A percentile compares a stretch with the other conserved stretches of the same genome.
phyloP scores from a whole-genome alignment of 2,888 invertebrate species.

The Brenthis hecate region DNA sequence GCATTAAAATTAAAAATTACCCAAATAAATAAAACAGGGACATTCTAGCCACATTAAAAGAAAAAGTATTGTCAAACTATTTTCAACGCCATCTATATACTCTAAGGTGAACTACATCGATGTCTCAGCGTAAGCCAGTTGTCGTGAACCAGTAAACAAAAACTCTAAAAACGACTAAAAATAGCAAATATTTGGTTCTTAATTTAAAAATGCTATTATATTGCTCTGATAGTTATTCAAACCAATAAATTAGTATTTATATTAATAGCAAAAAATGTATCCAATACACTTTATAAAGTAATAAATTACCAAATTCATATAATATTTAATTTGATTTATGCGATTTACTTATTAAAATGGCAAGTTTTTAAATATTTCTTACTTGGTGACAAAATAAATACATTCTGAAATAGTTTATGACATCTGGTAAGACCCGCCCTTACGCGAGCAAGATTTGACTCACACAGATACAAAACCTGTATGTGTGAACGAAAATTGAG shows the following conservation, averaged over 20 bases:
- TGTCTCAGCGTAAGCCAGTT: not conserved
- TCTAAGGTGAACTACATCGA: not conserved
- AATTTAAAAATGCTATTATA: too few species aligned
- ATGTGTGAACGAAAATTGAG: slow-evolving; percentile 66
- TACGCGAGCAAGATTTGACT: slow-evolving; percentile 50
- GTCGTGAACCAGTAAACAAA: not conserved
- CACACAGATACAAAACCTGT: slow-evolving; percentile 56
- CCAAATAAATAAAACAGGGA: not conserved
- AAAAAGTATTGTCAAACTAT: not conserved
- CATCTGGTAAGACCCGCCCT: slow-evolving; percentile 60
- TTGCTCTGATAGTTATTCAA: too few species aligned
- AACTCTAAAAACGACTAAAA: not conserved
- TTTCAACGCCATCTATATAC: slow-evolving; percentile 11
- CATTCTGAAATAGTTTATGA: slow-evolving; percentile 50
- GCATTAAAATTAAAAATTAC: too few species aligned
- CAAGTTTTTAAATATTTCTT: not conserved
- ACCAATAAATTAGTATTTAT: too few species aligned
- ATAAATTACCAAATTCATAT: too few species aligned
- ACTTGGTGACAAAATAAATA: not conserved
- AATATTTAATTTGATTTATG: too few species aligned
- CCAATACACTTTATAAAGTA: too few species aligned
- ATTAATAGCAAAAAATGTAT: too few species aligned
- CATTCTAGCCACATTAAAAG: not conserved
- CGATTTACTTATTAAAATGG: too few species aligned
- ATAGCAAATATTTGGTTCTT: too few species aligned